Evolutionary conservation across 2,113 vertebrate genomes (phyloP), one percentile per base, ranked within the genome.

Genomic region (Xiphophorus maculatus): DNA sequence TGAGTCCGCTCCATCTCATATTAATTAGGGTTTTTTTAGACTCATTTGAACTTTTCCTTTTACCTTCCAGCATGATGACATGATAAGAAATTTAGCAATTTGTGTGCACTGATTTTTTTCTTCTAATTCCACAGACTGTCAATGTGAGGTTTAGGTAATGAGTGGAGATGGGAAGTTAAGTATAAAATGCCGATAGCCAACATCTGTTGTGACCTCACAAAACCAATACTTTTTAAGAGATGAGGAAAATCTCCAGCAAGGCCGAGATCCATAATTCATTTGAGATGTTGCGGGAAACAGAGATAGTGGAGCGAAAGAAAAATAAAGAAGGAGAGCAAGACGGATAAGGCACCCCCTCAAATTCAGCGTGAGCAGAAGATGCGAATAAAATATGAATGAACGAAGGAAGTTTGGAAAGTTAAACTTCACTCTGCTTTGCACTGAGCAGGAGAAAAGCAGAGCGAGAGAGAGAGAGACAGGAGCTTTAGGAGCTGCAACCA

Each of bases 361-460:
- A 90, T 90, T 90, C 79, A 71, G 85, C 84, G 82, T 91, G 83
- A 94, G 91, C 84, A 78, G 69, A 81, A 63, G 71, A 85, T 85
- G 90, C 92, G 89, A 93, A 94, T 94, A 91, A 95, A 94, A 93
- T 91, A 94, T 92, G 90, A 93, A 87, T 78, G 86, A 93, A 85
- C 77, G 85, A 85, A 87, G 44, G 74, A 81, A 84, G 82, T 83
- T 86, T 89, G 88, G 70, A 83, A 90, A 90, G 80, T 85, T 89
- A 89, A 87, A 86, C 89, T 84, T 84, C 78, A 78, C 32, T 67
- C 72, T 77, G 63, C 80, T 82, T 64, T 70, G 84, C 72, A 30
- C 22, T 65, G 75, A 91, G 71, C 48, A 7, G 33, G 19, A 77
- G 69, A n/a, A 72, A 77, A 69, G 61, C 35, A 30, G 48, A 63